These are phyloP conservation scores for Spisula solida DNA, from an alignment of 2,888 invertebrate genomes.

Conservation along the genomic window DNA sequence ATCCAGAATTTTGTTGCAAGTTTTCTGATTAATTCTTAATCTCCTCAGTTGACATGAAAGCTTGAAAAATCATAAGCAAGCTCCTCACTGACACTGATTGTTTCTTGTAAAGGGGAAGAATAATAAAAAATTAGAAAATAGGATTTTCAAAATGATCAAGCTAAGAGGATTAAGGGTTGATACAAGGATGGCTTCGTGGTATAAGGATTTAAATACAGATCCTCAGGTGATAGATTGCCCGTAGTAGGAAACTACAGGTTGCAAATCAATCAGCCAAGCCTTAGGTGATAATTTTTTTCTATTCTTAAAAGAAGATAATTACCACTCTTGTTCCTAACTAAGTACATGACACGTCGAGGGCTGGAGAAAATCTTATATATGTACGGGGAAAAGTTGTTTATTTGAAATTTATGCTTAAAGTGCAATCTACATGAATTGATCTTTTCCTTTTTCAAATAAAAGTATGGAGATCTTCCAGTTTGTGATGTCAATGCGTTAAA, in stretches of 20 bases:
- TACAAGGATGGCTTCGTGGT: slow-evolving; percentile 24
- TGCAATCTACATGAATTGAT: too few relatives aligned
- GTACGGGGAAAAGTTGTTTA: neutral
- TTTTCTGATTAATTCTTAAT: slow-evolving; percentile 66
- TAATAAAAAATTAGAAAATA: slow-evolving; percentile 62
- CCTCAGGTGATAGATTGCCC: slow-evolving; percentile 45
- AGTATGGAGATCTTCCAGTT: too few relatives aligned
- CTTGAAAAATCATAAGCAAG: slow-evolving; percentile 67
- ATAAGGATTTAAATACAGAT: slow-evolving; percentile 51
- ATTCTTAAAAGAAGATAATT: neutral
- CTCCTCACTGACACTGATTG: slow-evolving; percentile 60
- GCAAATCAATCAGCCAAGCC: neutral
- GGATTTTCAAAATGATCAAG: slow-evolving; percentile 61
- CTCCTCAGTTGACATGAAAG: slow-evolving; percentile 70
- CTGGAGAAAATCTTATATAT: neutral
- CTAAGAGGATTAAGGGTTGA: slow-evolving; percentile 56
- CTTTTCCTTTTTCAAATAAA: too few relatives aligned
- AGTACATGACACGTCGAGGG: neutral
- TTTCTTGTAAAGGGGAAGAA: slow-evolving; percentile 49
- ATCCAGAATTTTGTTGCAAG: slow-evolving; percentile 60
- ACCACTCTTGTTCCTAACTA: neutral
- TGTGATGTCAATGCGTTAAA: too few relatives aligned
- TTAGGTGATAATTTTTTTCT: slow-evolving; percentile 14
- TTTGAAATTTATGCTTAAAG: too few relatives aligned
- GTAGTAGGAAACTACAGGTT: neutral